Evolutionary conservation across 2,797 vertebrate genomes (phyloP).

Genomic region (Pipistrellus pygmaeus): DNA sequence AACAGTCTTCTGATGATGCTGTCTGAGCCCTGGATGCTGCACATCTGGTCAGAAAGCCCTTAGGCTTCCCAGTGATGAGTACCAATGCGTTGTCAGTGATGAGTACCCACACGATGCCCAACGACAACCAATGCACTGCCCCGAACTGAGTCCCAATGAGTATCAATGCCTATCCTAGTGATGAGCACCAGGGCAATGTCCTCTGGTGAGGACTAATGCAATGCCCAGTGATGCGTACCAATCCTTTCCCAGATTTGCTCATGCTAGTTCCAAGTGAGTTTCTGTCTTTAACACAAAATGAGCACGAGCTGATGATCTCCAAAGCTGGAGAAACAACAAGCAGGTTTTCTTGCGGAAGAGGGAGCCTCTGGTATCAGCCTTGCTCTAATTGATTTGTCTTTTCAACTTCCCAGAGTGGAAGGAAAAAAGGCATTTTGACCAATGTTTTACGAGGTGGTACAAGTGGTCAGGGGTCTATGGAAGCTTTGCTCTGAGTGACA

Average conservation of each 20-base stretch:
- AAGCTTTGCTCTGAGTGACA: neutral
- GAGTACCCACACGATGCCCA: neutral
- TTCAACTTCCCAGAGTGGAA: conserved; percentile 73
- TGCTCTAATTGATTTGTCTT: conserved; percentile 68
- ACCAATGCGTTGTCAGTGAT: rapidly evolving
- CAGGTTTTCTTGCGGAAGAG: neutral
- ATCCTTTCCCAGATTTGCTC: neutral
- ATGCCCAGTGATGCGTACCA: neutral
- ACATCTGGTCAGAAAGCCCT: neutral
- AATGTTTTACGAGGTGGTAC: neutral
- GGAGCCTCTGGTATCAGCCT: neutral
- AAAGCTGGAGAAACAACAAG: neutral
- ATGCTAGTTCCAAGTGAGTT: neutral
- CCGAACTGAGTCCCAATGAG: neutral
- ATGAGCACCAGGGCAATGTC: too few species aligned
- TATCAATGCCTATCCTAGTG: neutral
- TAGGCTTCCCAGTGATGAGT: neutral
- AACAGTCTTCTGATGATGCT: rapidly evolving
- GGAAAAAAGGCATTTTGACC: conserved; percentile 74
- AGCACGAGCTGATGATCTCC: neutral
- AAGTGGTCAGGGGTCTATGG: neutral
- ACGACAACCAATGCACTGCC: neutral
- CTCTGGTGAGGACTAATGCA: neutral
- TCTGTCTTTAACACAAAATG: neutral
- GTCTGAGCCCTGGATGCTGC: neutral